phyloP scores from a whole-genome alignment of 2,113 vertebrate species.

The Recurvirostra avosetta region DNA sequence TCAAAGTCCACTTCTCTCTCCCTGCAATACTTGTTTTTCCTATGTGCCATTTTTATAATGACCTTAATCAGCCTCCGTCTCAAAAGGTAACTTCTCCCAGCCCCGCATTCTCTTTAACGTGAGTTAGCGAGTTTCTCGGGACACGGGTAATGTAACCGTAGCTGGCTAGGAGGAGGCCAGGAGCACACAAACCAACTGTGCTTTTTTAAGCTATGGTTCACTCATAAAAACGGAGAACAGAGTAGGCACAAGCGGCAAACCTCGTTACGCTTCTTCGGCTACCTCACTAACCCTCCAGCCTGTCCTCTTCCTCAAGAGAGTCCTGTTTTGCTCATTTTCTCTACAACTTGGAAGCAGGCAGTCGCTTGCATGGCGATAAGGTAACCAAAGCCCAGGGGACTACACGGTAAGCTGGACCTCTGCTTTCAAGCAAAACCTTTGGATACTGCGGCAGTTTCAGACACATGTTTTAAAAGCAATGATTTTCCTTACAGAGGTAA shows the following conservation, averaged over 20 bases:
- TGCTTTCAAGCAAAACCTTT: not conserved
- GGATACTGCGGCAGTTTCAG: not conserved
- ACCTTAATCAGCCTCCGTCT: not conserved
- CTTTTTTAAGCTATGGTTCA: not conserved
- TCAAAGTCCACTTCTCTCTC: not conserved
- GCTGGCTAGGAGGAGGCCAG: not conserved
- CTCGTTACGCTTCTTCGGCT: not conserved
- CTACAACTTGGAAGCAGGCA: not conserved
- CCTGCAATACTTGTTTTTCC: not conserved
- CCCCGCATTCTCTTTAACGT: not conserved
- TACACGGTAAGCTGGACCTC: not conserved
- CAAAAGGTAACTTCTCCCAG: not conserved
- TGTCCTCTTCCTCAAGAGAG: not conserved
- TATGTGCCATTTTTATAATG: not conserved
- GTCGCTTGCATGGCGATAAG: accelerated
- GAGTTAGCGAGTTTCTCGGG: not conserved
- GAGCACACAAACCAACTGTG: not conserved
- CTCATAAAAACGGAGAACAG: not conserved
- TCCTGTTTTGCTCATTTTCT: not conserved
- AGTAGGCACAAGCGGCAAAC: not conserved
- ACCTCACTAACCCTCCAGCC: not conserved
- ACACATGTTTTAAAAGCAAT: not conserved
- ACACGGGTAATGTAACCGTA: accelerated
- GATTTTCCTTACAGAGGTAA: not conserved
- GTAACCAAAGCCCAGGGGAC: not conserved